Evolutionary conservation across 2,113 vertebrate genomes (phyloP).

Genomic region (Chroicocephalus ridibundus): DNA sequence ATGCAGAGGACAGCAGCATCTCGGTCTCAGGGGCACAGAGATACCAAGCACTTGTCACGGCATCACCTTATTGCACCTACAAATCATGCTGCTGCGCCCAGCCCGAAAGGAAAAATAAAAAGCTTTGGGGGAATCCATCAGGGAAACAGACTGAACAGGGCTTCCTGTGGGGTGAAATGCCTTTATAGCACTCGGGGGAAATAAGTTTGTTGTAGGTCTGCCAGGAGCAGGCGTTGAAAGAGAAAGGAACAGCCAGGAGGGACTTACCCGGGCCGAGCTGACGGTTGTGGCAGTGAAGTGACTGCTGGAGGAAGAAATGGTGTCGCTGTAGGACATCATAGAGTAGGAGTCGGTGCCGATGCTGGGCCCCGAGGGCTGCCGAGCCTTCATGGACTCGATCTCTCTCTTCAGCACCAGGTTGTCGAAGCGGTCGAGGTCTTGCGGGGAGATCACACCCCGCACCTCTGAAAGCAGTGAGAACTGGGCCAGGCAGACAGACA

Average conservation of each 20-base stretch:
- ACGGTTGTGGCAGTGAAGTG: constrained; percentile 93
- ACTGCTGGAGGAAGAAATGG: constrained; percentile 88
- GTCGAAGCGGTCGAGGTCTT: constrained; percentile 92
- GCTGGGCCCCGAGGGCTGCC: constrained; percentile 76
- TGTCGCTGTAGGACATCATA: constrained; percentile 89
- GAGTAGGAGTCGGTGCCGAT: constrained; percentile 80
- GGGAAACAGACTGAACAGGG: neutral
- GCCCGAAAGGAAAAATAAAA: accelerated
- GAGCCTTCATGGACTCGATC: constrained; percentile 92
- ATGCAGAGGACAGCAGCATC: neutral
- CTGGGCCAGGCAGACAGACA: constrained; percentile 64
- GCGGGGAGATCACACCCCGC: constrained; percentile 84
- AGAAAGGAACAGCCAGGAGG: neutral
- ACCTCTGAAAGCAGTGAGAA: constrained; percentile 94
- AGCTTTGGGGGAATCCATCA: accelerated
- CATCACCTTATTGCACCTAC: neutral
- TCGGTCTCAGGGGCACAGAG: neutral
- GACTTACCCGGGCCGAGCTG: constrained; percentile 91
- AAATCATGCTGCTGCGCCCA: neutral
- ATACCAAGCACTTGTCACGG: accelerated
- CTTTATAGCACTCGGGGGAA: accelerated
- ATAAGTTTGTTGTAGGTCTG: accelerated
- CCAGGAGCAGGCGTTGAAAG: neutral
- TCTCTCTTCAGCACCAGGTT: constrained; percentile 90
- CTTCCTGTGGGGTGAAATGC: accelerated